Evolutionary conservation across 2,888 invertebrate species (phyloP), one percentile per base, ranked within the genome.

Genomic region (Drosophila niveifrons): DNA sequence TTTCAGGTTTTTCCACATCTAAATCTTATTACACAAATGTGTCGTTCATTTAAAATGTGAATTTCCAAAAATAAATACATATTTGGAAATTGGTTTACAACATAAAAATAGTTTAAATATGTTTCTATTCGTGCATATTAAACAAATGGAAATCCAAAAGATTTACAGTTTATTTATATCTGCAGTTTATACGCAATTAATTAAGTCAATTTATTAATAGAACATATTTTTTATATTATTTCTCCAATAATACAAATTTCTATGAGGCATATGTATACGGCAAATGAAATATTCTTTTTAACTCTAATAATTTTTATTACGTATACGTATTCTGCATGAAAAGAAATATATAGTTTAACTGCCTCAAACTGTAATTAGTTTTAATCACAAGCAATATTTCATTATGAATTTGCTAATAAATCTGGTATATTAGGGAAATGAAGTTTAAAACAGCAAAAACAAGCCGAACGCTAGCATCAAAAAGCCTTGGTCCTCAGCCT

Each of bases 351-450:
- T 2, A 2, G 2, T 31, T 31, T 10, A 1, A 10, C 31, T 31
- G 2, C 2, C 31, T 10, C 10, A 3, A 39, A 52, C 13, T 39
- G 2, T 6, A 29, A 29, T 34, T 9, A 50, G 48, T 23, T 52
- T 61, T 34, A 2, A 46, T 17, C 18, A 7, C n/a, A 57, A 36
- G 61, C 55, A 39, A 10, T 36, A 29, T 46, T 55, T 15, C 61
- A 81, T 69, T 57, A 72, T 66, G 58, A 41, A 65, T 63, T 78
- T 36, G 53, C 28, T 31, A 57, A 70, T 80, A 77, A 72, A 67
- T 78, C 63, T 62, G 46, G 43, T 9, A 53, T 63, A 56, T 41
- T 41, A 15, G 39, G 13, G 15, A 41, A 41, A 15, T 13, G 8
- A 41, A 41, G 59, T 69, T 64, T 62, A 63, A 55, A 56, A 53